Percentiles rank a stretch among this genome's conserved stretches.
These are phyloP conservation scores for Oxyscelio sp. DNA, from an alignment of 2,888 invertebrate genomes.

Conservation along the genomic window DNA sequence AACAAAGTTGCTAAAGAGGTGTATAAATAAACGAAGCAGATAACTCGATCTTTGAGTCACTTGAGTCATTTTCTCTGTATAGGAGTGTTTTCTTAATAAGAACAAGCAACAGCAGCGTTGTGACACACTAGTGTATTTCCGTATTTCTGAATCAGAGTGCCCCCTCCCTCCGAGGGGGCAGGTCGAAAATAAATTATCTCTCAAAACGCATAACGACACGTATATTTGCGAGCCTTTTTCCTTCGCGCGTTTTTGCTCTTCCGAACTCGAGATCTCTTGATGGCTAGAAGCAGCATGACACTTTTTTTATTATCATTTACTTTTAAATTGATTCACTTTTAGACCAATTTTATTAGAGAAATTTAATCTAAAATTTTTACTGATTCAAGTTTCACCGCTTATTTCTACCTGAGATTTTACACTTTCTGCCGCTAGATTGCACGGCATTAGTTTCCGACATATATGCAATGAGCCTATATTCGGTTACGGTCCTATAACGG, in stretches of 20 bases:
- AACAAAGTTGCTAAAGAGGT: not conserved
- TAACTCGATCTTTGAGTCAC: conserved; percentile 44
- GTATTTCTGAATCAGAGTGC: conserved; percentile 57
- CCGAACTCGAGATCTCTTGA: conserved; percentile 52
- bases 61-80: conserved; percentile 54
- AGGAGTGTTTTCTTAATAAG: conserved; percentile 69
- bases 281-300: conserved; percentile 36
- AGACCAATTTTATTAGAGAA: no score
- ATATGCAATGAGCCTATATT: no score
- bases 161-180: conserved; percentile 58
- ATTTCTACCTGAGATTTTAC: no score
- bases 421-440: no score
- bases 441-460: no score
- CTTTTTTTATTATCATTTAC: conserved; percentile 46
- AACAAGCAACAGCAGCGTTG: conserved; percentile 57
- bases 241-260: conserved; percentile 42
- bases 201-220: conserved; percentile 40
- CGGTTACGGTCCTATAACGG: no score
- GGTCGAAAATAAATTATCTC: conserved; percentile 46
- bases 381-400: no score
- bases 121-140: conserved; percentile 68
- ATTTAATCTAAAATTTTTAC: no score
- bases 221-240: conserved; percentile 49
- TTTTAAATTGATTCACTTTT: no score
- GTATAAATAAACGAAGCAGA: not conserved